Evolutionary conservation across 1,140 invertebrate genomes (phyloP).

Genomic region (Drosophila willistoni): DNA sequence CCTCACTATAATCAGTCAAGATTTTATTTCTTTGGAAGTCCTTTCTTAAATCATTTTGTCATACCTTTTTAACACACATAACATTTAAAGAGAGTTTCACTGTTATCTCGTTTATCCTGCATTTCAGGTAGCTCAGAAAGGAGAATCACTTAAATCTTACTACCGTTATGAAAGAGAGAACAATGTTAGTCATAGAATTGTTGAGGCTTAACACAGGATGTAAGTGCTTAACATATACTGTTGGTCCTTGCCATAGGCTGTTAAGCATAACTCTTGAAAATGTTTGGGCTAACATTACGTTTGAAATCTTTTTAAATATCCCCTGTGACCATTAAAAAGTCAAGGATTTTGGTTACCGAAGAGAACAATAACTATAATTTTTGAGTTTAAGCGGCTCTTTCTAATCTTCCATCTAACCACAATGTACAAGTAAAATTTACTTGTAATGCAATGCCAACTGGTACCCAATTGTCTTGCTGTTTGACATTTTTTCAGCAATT

Average conservation of each 20-base stretch:
- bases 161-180: background rate
- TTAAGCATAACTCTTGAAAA: too few relatives aligned
- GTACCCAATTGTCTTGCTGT: conserved; percentile 56
- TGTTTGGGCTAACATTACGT: background rate
- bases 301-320: background rate
- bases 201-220: background rate
- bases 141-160: background rate
- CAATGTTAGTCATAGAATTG: background rate
- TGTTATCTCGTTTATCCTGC: background rate
- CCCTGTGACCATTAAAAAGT: background rate
- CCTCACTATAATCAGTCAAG: too few relatives aligned
- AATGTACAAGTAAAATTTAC: background rate
- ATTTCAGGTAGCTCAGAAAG: too few relatives aligned
- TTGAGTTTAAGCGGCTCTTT: background rate
- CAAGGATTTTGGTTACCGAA: background rate
- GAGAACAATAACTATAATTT: background rate
- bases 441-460: conserved; percentile 37
- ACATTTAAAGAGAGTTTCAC: background rate
- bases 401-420: conserved; percentile 3
- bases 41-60: background rate
- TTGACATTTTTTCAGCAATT: conserved; percentile 72
- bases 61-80: background rate
- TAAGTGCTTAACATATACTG: too few relatives aligned
- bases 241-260: too few relatives aligned
- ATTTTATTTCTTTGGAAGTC: too few relatives aligned